Base-by-base conservation (phyloP, 1,140 invertebrate species). In the Manduca sexta region DNA sequence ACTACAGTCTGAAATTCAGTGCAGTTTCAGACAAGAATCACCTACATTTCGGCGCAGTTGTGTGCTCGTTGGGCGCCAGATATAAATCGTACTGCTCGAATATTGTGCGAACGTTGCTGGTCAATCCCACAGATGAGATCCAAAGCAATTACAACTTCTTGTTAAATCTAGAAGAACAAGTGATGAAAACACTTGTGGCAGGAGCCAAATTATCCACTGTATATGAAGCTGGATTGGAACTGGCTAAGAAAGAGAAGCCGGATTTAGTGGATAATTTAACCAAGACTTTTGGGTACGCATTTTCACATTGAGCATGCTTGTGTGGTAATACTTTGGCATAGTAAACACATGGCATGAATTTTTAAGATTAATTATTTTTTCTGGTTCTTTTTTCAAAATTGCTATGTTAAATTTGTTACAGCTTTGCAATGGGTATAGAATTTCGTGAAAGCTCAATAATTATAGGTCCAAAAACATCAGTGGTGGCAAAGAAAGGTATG, bases 11-110 rank as follows among this genome's bases (percentile, higher is more conserved):
- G 1, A 99, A 99, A 86, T 99, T 99, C 76, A 98, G 95, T 76
- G 95, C 94, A 35, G 91, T 91, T 21, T 97, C 96, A 67, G 96
- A 99, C 74, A 97, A 99, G 74, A 98, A 97, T 71, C 90, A 90
- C 58, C 81, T 99, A 39, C 96, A 99, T 79, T 99, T 99, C 88
- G 98, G 97, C 34, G 92, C 96, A 0, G 99, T 99, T 55, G 93
- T 98, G 33, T 98, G 97, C 86, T 95, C 95, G 14, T 84, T 99
- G 53, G 98, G 98, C 15, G 93, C 93, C 11, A 88, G 98, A 43
- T 99, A 99, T 82, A 98, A 98, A 78, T 96, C 93, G 0, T 99
- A 99, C 73, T 99, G 98, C 86, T 98, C 98, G 0, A 99, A 99
- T 80, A 95, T 99, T 64, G 95, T 97, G 10, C 90, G 98, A 46